Base-by-base conservation (phyloP, 2,113 vertebrate species). In the Tetraodon nigroviridis region DNA sequence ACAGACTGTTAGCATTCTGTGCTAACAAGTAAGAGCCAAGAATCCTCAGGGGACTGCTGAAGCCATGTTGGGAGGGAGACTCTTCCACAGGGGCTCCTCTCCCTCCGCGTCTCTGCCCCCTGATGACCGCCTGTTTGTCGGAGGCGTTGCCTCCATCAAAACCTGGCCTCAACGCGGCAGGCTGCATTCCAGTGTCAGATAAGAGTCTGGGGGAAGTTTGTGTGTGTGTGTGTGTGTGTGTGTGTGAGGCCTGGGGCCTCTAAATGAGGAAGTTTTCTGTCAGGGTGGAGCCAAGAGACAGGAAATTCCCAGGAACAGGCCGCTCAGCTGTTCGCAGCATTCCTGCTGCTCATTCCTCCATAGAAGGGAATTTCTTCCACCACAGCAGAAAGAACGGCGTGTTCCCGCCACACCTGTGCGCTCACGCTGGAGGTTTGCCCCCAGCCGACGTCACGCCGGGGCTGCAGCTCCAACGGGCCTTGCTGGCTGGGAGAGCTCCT, bases 251-350 rank as follows among this genome's bases (percentile, higher is more conserved):
- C 44, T 48, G 50, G 51, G 37, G 49, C 51, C 50, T 64, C 27
- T 65, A 51, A 70, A 78, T 64, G 29, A 75, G 82, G 80, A 84
- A 66, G 71, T 80, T 65, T 74, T 27, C 24, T 57, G 55, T 69
- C 32, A 72, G 68, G 74, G 67, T 41, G 76, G 53, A 56, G 65
- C 56, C 40, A 7, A 17, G 57, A 42, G 29, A 69, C 76, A 82
- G 81, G 78, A 88, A 88, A 84, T 83, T 84, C 83, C 80, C 83
- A 80, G 77, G 56, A 78, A 70, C 70, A 41, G 48, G 80, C 69
- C 64, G 47, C 51, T 84, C 64, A 65, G 77, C 77, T 70, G 79
- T 75, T 76, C 1, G 1, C 15, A 1, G 73, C 62, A 69, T 82
- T 84, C 71, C 64, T 60, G 66, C 55, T 60, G 69, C 61, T 73